phyloP scores from a whole-genome alignment of 2,113 vertebrate species.

The Apteryx owenii region DNA sequence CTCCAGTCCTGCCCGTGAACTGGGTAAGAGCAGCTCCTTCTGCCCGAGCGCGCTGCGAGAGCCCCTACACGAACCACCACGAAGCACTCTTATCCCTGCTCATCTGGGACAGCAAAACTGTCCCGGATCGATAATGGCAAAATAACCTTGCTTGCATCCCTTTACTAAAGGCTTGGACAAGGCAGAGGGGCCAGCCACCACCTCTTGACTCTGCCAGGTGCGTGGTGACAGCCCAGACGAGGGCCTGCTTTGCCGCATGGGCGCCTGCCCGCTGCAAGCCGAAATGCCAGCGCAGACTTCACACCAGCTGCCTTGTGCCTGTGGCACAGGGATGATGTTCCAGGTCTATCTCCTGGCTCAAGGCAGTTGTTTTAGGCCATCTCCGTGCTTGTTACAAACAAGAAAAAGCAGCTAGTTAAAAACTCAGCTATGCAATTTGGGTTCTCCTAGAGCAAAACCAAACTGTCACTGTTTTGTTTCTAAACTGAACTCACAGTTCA shows the following conservation, averaged over 20 bases:
- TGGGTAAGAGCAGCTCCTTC: not conserved
- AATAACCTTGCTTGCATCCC: not conserved
- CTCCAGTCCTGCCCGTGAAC: too few species aligned
- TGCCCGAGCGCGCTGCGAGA: not conserved
- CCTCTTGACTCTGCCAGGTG: not conserved
- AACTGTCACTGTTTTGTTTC: not conserved
- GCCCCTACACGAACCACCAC: not conserved
- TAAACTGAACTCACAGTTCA: not conserved
- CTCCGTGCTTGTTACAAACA: not conserved
- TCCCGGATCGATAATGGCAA: not conserved
- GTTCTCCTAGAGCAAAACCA: not conserved
- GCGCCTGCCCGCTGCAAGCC: not conserved
- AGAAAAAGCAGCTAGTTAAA: not conserved
- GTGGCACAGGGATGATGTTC: accelerated
- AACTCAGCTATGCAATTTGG: not conserved
- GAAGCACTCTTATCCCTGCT: too few species aligned
- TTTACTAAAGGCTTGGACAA: not conserved
- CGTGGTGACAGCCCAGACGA: not conserved
- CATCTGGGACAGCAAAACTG: not conserved
- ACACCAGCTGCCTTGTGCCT: accelerated
- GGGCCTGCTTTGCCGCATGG: accelerated
- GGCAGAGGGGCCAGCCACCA: not conserved
- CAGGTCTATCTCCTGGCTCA: not conserved
- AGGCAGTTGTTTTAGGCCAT: not conserved
- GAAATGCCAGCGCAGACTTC: not conserved